phyloP scores from a whole-genome alignment of 2,113 vertebrate genomes.

The Bucco capensis region DNA sequence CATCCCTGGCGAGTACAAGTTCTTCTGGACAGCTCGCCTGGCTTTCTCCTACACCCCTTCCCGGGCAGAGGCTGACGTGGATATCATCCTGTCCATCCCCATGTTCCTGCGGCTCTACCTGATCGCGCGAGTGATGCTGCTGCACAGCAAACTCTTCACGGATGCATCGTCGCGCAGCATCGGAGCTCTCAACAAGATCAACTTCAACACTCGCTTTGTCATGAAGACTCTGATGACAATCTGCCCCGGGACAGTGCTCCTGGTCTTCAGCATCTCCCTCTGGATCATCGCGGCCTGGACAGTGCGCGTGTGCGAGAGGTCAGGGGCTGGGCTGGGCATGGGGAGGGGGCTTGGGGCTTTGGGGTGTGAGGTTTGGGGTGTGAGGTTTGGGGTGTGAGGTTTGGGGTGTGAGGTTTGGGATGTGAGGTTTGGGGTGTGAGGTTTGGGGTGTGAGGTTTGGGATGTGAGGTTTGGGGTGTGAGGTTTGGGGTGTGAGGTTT shows the following conservation, averaged over 20 bases:
- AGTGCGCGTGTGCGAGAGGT: slow-evolving; percentile 96
- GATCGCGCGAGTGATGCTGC: slow-evolving; percentile 95
- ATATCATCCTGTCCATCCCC: slow-evolving; percentile 97
- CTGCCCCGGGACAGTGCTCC: slow-evolving; percentile 95
- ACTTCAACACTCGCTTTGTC: slow-evolving; percentile 98
- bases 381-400: neutral
- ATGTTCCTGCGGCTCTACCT: slow-evolving; percentile 98
- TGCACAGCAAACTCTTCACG: slow-evolving; percentile 98
- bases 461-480: too few species aligned
- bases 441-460: too few species aligned
- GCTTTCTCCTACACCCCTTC: slow-evolving; percentile 94
- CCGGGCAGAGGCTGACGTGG: slow-evolving; percentile 91
- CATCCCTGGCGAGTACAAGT: slow-evolving; percentile 94
- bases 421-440: neutral
- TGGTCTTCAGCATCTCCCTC: slow-evolving; percentile 98
- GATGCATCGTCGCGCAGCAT: slow-evolving; percentile 76
- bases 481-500: neutral
- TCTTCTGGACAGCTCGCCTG: slow-evolving; percentile 94
- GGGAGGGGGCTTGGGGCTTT: fast-evolving
- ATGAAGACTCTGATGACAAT: slow-evolving; percentile 99
- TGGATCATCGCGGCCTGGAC: slow-evolving; percentile 99
- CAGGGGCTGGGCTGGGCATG: neutral
- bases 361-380: fast-evolving
- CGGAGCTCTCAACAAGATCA: slow-evolving; percentile 86
- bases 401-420: neutral